Evolutionary conservation across 1,140 invertebrate genomes (phyloP).

Genomic region (Drosophila leontia): DNA sequence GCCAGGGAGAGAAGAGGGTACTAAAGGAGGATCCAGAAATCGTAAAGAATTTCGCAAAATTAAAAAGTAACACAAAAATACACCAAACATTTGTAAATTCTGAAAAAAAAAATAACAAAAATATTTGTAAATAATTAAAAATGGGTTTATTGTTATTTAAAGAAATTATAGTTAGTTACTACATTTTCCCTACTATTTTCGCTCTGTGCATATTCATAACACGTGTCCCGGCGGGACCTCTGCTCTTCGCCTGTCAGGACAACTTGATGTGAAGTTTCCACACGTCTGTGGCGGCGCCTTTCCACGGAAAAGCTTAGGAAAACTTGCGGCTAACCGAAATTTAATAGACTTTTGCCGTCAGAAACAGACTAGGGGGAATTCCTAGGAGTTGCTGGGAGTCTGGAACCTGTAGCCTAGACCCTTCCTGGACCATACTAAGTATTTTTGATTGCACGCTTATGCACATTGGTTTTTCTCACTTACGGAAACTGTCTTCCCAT

Average conservation of each 20-base stretch:
- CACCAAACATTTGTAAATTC: too few relatives aligned
- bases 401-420: too few relatives aligned
- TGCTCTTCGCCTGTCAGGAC: neutral
- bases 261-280: constrained; percentile 1
- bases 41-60: neutral
- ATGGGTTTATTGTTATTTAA: too few relatives aligned
- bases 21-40: neutral
- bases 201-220: neutral
- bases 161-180: too few relatives aligned
- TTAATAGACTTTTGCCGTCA: constrained; percentile 7
- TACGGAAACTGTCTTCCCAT: constrained; percentile 20
- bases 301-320: constrained; percentile 6
- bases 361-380: neutral
- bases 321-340: constrained; percentile 8
- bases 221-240: neutral
- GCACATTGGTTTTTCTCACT: constrained; percentile 24
- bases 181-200: neutral
- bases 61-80: neutral
- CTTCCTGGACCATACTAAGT: constrained; percentile 15
- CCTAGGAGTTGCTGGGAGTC: neutral
- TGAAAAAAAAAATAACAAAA: too few relatives aligned
- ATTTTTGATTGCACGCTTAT: constrained; percentile 41
- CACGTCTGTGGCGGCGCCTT: constrained; percentile 8
- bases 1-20: neutral
- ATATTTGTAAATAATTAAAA: too few relatives aligned